Base-by-base conservation (phyloP, 2,113 vertebrate genomes). In the Callaeas wilsoni region DNA sequence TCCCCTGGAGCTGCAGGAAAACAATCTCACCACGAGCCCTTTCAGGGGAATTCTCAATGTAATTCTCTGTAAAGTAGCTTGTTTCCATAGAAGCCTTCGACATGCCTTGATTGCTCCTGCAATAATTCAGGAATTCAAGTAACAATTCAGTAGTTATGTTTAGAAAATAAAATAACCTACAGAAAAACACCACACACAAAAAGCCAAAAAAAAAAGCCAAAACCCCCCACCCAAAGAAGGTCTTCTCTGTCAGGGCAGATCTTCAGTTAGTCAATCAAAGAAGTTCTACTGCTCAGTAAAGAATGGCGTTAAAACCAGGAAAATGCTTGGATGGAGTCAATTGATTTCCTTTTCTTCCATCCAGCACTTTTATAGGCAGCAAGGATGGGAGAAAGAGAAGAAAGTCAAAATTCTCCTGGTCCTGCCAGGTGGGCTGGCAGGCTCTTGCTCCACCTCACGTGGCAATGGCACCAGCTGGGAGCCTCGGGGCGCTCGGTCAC, bases 401-500 rank as follows among this genome's bases (percentile, higher is more conserved):
- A 39, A 30, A 55, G 35, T 9, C 2, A 35, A 14, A 29, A 15
- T 52, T 39, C 41, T 49, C 46, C 56, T 39, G 14, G 25, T 63
- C 12, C 67, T 53, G 32, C 23, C 47, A 16, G 49, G 25, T 10
- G 26, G 29, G 41, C 69, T 42, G 33, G 8, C 25, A 42, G 65
- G 37, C 32, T 56, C 25, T 8, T 1, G 4, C 47, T 55, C 16
- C 39, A 46, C 39, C 41, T 60, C 37, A 16, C 0, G 0, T 13
- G 65, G 78, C 82, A 55, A 2, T 4, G 30, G 53, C 64, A 35
- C 16, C 8, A n/a, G 11, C 23, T 18, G 57, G 52, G 53, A 79
- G 53, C 62, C 75, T 7, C 0, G 0, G 20, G 27, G n/a, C 52
- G 39, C 57, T 60, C 0, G 0, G 62, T 16, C 53, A 13, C 62